Evolutionary conservation across 2,797 vertebrate species (phyloP), one percentile per base, ranked within the genome.

Genomic region (Hippoglossus hippoglossus): DNA sequence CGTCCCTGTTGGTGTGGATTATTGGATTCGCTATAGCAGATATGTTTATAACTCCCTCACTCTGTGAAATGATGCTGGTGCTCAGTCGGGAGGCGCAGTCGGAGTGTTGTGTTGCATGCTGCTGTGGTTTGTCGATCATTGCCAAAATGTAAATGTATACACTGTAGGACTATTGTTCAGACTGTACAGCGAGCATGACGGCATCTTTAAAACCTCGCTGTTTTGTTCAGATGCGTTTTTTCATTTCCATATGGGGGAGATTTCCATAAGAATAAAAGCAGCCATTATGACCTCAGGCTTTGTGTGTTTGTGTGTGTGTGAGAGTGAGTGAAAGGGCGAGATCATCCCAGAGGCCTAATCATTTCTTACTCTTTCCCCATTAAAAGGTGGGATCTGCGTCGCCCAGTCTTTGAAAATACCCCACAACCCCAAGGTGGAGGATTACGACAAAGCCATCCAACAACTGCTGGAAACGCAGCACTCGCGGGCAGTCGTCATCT

Each of bases 351-450:
- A 71, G 61, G 76, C 73, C 69, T 92, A 28, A 89, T 86, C 62
- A 62, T 84, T 71, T 89, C 67, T 78, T 77, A 22, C 76, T 80
- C 60, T 52, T 85, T 66, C 75, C 67, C 71, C 80, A 70, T 84
- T 80, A 63, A 84, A 88, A 98, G 97, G 96, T 87, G 96, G 96
- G 75, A 96, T 98, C 91, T 98, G 97, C 94, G 96, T 98, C 59
- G 97, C 97, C 72, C 97, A 98, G 93, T 97, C 96, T 51, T 90
- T 97, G 93, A 97, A 96, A 92, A 97, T 98, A 70, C 96, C 97
- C 39, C 96, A 96, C 87, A 96, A 97, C 62, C 94, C 95, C 83
- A 95, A 94, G 89, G 93, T 90, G 90, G 94, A 94, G 58, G 95
- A 98, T 94, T 98, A 96, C 21, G 97, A 98, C 77, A 96, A 93